Evolutionary conservation across 2,797 vertebrate genomes (phyloP).

Genomic region (Scomberomorus guttatus): DNA sequence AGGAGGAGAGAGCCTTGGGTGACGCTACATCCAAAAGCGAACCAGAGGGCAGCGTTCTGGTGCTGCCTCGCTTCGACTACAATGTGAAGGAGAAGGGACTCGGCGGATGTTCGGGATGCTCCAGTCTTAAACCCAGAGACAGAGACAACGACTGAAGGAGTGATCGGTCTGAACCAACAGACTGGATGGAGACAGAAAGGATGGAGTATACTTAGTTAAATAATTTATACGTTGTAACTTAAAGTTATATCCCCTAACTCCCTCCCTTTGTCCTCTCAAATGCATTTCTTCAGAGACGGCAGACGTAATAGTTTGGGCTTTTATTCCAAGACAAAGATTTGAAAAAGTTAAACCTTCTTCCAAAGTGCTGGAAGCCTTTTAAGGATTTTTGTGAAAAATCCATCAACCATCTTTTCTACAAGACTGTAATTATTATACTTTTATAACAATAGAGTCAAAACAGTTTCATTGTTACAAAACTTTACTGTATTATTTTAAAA

Average conservation of each 20-base stretch:
- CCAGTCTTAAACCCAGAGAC: conserved; percentile 43
- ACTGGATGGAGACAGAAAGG: background rate
- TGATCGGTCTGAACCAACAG: background rate
- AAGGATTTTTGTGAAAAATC: background rate
- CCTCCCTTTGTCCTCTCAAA: background rate
- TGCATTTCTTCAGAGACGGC: background rate
- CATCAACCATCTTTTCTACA: background rate
- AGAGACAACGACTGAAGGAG: conserved; percentile 47
- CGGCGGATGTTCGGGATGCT: conserved; percentile 73
- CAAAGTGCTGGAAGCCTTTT: background rate
- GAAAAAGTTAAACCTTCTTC: no score
- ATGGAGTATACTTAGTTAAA: background rate
- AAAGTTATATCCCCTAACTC: background rate
- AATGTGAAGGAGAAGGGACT: conserved; percentile 60
- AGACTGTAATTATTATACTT: background rate
- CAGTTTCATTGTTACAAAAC: background rate
- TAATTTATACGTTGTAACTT: background rate
- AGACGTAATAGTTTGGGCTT: background rate
- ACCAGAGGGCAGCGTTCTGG: conserved; percentile 66
- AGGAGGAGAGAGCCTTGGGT: conserved; percentile 50
- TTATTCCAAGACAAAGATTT: no score
- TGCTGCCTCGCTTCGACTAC: conserved; percentile 80
- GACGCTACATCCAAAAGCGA: conserved; percentile 19
- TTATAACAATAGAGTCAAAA: background rate
- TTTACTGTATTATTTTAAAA: background rate